Percentiles rank a stretch among this genome's conserved stretches.
Conservation (phyloP, 2,888 invertebrate species). For the Caenorhabditis sinica region DNA sequence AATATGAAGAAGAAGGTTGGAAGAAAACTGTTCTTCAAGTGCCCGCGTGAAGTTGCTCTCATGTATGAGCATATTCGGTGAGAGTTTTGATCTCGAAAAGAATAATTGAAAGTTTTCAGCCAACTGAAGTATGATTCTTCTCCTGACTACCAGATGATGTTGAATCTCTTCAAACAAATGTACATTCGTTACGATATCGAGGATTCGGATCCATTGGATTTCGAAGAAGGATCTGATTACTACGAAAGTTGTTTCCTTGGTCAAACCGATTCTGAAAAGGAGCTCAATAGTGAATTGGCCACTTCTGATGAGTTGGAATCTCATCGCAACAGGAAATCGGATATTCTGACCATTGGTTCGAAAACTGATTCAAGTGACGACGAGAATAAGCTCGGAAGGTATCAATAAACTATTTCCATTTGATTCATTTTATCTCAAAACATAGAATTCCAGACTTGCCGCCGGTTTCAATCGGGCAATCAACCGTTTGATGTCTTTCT, state of each 20-base stretch:
- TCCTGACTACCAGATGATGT: conserved; percentile 69
- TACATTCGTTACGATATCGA: conserved; percentile 44
- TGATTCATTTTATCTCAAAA: conserved; percentile 23
- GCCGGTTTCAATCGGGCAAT: conserved; percentile 56
- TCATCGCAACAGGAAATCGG: not conserved
- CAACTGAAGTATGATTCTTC: conserved; percentile 59
- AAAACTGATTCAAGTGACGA: conserved; percentile 16
- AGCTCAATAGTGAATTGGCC: not conserved
- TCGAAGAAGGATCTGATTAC: conserved; percentile 61
- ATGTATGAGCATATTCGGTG: conserved; percentile 70
- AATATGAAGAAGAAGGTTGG: conserved; percentile 62
- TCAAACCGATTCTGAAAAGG: conserved; percentile 53
- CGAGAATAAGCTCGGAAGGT: conserved; percentile 42
- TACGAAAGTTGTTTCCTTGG: conserved; percentile 43
- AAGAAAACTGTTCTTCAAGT: conserved; percentile 60
- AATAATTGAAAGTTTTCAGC: conserved; percentile 21
- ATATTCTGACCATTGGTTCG: conserved; percentile 22
- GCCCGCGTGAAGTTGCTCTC: conserved; percentile 66
- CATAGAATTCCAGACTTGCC: conserved; percentile 53
- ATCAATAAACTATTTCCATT: not conserved
- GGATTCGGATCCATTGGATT: conserved; percentile 65
- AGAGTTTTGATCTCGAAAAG: not conserved
- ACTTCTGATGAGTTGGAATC: conserved; percentile 16
- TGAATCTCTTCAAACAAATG: conserved; percentile 57
- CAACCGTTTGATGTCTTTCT: conserved; percentile 40